A percentile compares a stretch with the other conserved stretches of the same genome.
Evolutionary conservation across 35 echinoderm and acorn worm genomes (phyloP).

Genomic region (Ophioderma brevispina): DNA sequence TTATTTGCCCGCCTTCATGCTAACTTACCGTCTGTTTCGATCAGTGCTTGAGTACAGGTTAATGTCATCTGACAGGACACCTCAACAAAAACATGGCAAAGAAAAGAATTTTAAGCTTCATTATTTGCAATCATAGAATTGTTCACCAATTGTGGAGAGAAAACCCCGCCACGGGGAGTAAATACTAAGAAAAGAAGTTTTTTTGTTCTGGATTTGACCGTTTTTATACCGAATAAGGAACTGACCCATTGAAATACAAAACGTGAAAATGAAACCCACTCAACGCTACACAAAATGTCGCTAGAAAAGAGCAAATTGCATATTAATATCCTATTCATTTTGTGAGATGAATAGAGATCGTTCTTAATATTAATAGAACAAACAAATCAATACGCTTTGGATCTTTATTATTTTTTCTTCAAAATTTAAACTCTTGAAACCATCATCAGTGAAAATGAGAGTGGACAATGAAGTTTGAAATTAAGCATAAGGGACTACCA

Average conservation of each 20-base stretch:
- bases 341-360: no score
- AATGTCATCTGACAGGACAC: not conserved
- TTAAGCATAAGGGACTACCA: not conserved
- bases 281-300: not conserved
- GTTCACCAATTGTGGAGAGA: not conserved
- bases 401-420: not conserved
- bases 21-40: no score
- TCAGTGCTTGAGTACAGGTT: not conserved
- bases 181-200: not conserved
- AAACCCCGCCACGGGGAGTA: not conserved
- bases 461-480: not conserved
- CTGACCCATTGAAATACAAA: not conserved
- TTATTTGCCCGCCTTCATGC: no score
- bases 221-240: not conserved
- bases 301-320: not conserved
- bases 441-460: not conserved
- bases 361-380: no score
- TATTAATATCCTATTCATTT: no score
- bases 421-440: not conserved
- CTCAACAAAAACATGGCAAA: not conserved
- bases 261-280: not conserved
- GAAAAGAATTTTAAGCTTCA: not conserved
- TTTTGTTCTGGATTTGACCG: not conserved
- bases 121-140: constrained; percentile 7
- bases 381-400: not conserved